Evolutionary conservation across 2,797 vertebrate genomes (phyloP), one percentile per base, ranked within the genome.

Genomic region (Microctenopoma steveboyesi): DNA sequence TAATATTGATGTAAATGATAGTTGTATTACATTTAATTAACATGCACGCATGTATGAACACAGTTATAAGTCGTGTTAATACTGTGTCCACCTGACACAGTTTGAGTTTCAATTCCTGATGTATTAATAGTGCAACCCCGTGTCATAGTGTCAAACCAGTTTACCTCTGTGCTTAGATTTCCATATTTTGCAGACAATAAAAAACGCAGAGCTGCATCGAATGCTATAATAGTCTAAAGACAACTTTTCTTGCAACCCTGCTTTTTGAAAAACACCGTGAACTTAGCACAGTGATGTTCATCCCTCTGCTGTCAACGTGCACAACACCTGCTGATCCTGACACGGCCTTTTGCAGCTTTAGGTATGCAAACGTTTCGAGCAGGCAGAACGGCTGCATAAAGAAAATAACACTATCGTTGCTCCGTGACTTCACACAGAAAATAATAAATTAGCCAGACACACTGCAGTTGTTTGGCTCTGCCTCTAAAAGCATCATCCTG

Each of bases 41-140:
- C 16, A 46, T 28, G 50, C 30, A 33, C 2, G 46, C 49, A 42
- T 15, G 12, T 42, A 42, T 13, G 40, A 58, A 69, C 33, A 60
- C 30, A 33, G 30, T 33, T 33, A 33, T 33, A 7, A 6, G 5
- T 37, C 28, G 37, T 16, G 8, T 11, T 37, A 3, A 11, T 9
- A 11, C 37, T 37, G 37, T 37, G 16, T 53, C 14, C n/a, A 42
- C 15, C 65, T 49, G 33, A 35, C 12, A 35, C 7, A 8, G 4
- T 4, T 33, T 1, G 33, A 1, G 14, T 42, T 40, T 14, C 25
- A 12, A 27, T 51, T 28, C 18, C 1, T 39, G 3, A 15, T 22
- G 42, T 61, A 63, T 65, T 43, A 65, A 70, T 55, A 58, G 65
- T 78, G 78, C 79, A 84, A 74, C 63, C 53, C 5, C 2, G 56